Percentiles rank a stretch among this genome's conserved stretches.
phyloP scores from a whole-genome alignment of 1,140 invertebrate genomes.

The Drosophila saltans region DNA sequence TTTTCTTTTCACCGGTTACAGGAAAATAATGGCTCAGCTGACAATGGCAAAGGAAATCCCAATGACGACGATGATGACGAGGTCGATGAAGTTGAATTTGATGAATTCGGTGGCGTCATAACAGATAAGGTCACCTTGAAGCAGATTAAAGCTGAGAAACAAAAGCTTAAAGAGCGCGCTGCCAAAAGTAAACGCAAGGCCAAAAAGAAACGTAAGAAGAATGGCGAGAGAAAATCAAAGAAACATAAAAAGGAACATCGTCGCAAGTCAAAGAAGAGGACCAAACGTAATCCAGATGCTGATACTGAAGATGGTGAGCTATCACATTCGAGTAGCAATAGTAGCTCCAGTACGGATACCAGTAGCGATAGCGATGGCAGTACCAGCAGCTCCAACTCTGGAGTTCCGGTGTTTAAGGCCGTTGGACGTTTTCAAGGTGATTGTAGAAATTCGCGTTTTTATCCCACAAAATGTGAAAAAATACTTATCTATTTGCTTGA shows the following conservation, averaged over 20 bases:
- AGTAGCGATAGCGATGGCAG: constrained; percentile 29
- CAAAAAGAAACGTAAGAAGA: constrained; percentile 52
- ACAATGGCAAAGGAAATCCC: background rate
- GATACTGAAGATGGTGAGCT: constrained; percentile 69
- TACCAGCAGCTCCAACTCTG: constrained; percentile 33
- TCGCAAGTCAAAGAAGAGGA: constrained; percentile 45
- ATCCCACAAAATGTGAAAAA: constrained; percentile 9
- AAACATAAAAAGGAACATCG: background rate
- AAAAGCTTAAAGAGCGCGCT: constrained; percentile 44
- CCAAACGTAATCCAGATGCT: constrained; percentile 24
- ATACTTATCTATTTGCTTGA: background rate
- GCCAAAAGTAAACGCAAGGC: constrained; percentile 55
- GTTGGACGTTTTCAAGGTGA: constrained; percentile 72
- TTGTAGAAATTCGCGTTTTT: constrained; percentile 68
- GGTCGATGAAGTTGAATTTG: constrained; percentile 70
- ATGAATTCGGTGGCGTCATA: constrained; percentile 72
- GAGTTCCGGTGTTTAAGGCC: constrained; percentile 81
- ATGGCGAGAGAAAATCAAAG: background rate
- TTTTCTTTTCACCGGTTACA: constrained; percentile 83
- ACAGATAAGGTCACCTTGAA: constrained; percentile 52
- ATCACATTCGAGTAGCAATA: constrained; percentile 48
- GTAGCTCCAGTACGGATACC: constrained; percentile 43
- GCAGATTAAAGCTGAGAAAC: constrained; percentile 57
- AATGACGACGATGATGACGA: constrained; percentile 26
- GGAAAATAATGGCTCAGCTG: constrained; percentile 64